Base-by-base conservation (phyloP, 2,888 invertebrate species). In the Argyresthia albistria region DNA sequence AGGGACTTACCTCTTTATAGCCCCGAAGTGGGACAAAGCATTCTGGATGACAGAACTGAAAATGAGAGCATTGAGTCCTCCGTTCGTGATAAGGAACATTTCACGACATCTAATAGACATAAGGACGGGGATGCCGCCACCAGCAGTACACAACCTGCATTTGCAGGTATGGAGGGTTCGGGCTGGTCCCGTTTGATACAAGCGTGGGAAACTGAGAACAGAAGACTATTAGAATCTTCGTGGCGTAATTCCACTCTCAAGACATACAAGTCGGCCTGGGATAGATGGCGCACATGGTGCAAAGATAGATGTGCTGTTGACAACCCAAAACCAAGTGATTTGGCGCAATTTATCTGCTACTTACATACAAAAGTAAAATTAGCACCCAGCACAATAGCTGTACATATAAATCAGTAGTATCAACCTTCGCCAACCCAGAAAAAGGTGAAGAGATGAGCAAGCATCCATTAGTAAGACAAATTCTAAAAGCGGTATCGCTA, bases 361-460 rank as follows among this genome's bases (percentile, higher is more conserved):
- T 12, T 45, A 9, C 45, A 45, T 45, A 45, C 8, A 45, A 15
- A 45, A n/a, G 15, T 14, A 45, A 45, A 45, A 45, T 14, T 45
- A 12, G 14, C 46, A 15, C 46, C 39, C 25, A 25, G 6, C 25
- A 55, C 63, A 2, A 58, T 65, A 16, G 56, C 54, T 8, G 51
- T 64, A 11, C 63, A 61, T n/a, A n/a, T 47, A 64, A 64, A 48
- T 64, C 63, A 35, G 60, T 61, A 1, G 58, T 63, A 42, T 54
- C 56, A 14, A 60, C 59, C 4, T 57, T 62, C n/a, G 54, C 58
- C 6, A 57, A 61, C 51, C 60, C 60, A 37, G 47, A 14, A 45
- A 55, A 49, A n/a, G 9, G 52, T 8, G 14, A 51, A 8, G 14
- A n/a, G 11, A 16, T 57, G 14, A 53, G 50, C 43, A 43, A 49